A percentile compares a stretch with the other conserved stretches of the same genome.
These are phyloP conservation scores for Euwallacea fornicatus DNA, from an alignment of 1,140 invertebrate genomes.

Conservation along the genomic window DNA sequence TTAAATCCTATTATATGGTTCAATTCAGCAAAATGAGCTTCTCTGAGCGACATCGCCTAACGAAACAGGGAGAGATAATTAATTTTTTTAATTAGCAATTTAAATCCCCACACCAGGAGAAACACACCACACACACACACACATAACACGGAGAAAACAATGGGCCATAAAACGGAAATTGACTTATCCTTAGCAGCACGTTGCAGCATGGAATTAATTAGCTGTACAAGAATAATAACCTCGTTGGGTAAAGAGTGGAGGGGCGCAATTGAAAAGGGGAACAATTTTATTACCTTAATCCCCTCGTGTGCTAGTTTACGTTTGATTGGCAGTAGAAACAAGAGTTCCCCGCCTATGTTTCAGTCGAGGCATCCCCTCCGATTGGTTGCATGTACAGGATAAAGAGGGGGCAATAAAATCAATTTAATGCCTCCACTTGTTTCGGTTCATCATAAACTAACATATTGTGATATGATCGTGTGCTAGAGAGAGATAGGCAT, in stretches of 20 bases:
- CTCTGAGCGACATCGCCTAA: neutral
- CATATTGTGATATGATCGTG: conserved; percentile 37
- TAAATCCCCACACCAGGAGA: conserved; percentile 28
- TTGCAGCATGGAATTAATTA: conserved; percentile 36
- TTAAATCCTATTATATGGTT: too few relatives aligned
- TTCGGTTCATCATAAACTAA: conserved; percentile 41
- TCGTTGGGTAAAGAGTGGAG: conserved; percentile 3
- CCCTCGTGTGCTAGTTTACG: conserved; percentile 29
- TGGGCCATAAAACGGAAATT: conserved; percentile 38
- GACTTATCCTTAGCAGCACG: conserved; percentile 36
- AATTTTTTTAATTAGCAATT: conserved; percentile 36
- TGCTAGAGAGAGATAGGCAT: conserved; percentile 1
- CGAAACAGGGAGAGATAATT: conserved; percentile 16
- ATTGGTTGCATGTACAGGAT: conserved; percentile 40
- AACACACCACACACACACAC: conserved; percentile 8
- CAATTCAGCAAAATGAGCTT: too few relatives aligned
- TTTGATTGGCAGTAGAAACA: conserved; percentile 45
- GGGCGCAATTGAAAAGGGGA: conserved; percentile 30
- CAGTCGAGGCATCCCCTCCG: conserved; percentile 37
- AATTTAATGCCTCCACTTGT: conserved; percentile 48
- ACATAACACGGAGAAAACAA: conserved; percentile 23
- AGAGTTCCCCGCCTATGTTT: conserved; percentile 40
- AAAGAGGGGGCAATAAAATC: conserved; percentile 48
- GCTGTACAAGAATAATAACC: conserved; percentile 39
- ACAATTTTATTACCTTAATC: conserved; percentile 35